Evolutionary conservation across 37 sponge, comb jelly and placozoan species (phyloP), one percentile per base, ranked within the genome.

Genomic region (Mnemiopsis leidyi): DNA sequence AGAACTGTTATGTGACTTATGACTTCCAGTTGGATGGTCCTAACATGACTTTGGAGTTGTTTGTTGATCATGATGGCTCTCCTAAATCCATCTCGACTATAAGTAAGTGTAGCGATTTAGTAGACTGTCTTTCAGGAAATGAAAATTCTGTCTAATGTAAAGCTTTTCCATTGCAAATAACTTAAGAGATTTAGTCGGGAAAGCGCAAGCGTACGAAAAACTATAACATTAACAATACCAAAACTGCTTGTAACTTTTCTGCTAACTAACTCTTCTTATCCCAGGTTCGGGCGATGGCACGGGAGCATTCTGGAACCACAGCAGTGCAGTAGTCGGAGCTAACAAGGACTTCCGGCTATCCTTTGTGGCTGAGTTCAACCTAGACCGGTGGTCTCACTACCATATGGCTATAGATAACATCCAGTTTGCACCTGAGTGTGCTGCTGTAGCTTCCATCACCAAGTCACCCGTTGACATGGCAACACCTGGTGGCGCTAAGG

Each of bases 11-110:
- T 36, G 16, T 79, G 20, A 35, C 37, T 16, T 79, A 79, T 23
- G 82, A 79, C 34, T 13, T 79, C 5, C 82, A 79, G 82, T 23
- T 79, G 82, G 82, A 79, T 79, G 82, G 82, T 29, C 35, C 82
- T 31, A 79, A 79, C 21, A 79, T 79, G 82, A 79, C 82, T 20
- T 9, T 79, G 82, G 82, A 79, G 7, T 16, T 79, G 9, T 79
- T 36, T 79, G 37, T 79, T 32, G 34, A 79, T 36, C 1, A 9
- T 5, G 32, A 16, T 31, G 37, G 37, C 3, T 13, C 82, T 29
- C 2, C 82, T 29, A 79, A 79, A 29, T 29, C 20, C 13, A 32
- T 79, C 21, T 32, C 82, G 34, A 28, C 23, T 33, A 32, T 79
- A 32, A 23, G 82, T 79, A 35, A 33, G 36, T 18, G 20, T n/a